Evolutionary conservation across 2,888 invertebrate species (phyloP).

Genomic region (Acrobasis suavella): DNA sequence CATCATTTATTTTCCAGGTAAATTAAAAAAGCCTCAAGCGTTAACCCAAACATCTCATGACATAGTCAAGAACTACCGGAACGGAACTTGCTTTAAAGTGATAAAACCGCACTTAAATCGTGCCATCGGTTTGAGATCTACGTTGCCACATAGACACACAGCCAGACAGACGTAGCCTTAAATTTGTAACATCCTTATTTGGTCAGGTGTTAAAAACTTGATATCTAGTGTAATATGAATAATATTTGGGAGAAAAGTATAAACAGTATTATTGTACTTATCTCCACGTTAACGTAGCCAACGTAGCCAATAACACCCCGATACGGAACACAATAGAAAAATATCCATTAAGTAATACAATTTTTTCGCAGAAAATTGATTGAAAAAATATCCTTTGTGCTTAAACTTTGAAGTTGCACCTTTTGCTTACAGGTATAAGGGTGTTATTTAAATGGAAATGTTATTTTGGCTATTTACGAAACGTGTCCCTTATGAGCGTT

Average conservation of each 20-base stretch:
- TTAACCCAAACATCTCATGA: no score
- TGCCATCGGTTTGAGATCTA: no score
- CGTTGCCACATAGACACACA: no score
- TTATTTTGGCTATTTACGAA: constrained; percentile 35
- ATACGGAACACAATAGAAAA: constrained; percentile 9
- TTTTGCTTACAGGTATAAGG: constrained; percentile 14
- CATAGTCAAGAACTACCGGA: no score
- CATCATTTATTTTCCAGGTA: no score
- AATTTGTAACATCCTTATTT: no score
- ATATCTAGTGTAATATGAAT: no score
- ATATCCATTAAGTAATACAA: constrained; percentile 26
- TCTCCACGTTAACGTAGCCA: not conserved
- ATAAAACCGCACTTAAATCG: no score
- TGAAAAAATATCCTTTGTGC: constrained; percentile 21
- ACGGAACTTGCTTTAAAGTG: no score
- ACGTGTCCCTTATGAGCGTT: constrained; percentile 50
- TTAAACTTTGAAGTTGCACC: not conserved
- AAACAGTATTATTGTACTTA: not conserved
- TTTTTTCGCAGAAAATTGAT: constrained; percentile 26
- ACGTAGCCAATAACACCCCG: not conserved
- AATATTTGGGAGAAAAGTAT: not conserved
- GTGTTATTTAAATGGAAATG: constrained; percentile 17
- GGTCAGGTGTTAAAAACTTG: no score
- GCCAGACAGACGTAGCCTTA: no score
- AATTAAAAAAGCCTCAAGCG: no score